Base-by-base conservation (phyloP, 2,888 invertebrate genomes). In the Pandemis cinnamomeana region DNA sequence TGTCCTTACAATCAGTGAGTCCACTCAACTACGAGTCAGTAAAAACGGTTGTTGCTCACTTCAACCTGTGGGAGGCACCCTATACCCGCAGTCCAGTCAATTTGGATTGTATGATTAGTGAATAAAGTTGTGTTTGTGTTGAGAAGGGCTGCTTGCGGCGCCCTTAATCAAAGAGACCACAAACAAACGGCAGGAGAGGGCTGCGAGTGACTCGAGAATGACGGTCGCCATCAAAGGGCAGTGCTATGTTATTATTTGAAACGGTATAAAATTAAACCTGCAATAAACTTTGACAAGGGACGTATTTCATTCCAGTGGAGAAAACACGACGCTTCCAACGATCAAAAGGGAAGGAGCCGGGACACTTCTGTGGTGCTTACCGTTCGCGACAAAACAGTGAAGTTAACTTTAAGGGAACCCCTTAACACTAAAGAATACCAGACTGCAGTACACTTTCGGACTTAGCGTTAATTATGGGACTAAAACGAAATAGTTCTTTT, bases 111-210 rank as follows among this genome's bases (percentile, higher is more conserved):
- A 42, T n/a, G 7, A 0, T 10, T 15, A 20, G 7, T 7, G 8
- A 4, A 5, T 11, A 71, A 42, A 51, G 42, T 7, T 15, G 61
- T n/a, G 7, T 15, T 72, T 72, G 44, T 5, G 4, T 11, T 44
- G 53, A 13, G 10, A 15, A 15, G 36, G 51, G 53, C 10, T 67
- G 62, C 67, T 62, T 72, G 67, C 71, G 61, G 44, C 11, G 7
- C 27, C 27, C 69, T 63, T 71, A 67, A 67, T 72, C 67, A 72
- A 62, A 72, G 67, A 2, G 62, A 53, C 72, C 72, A 66, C 72
- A 71, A 67, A 53, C 67, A 63, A 64, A 42, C 42, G 62, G 55
- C 10, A 53, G 42, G 11, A 41, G 10, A 20, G 44, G 20, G 51
- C 2, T 51, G 5, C 53, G 20, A 51, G 44, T 36, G 27, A 36